Evolutionary conservation across 1,140 invertebrate genomes (phyloP).

Genomic region (Anthonomus grandis): DNA sequence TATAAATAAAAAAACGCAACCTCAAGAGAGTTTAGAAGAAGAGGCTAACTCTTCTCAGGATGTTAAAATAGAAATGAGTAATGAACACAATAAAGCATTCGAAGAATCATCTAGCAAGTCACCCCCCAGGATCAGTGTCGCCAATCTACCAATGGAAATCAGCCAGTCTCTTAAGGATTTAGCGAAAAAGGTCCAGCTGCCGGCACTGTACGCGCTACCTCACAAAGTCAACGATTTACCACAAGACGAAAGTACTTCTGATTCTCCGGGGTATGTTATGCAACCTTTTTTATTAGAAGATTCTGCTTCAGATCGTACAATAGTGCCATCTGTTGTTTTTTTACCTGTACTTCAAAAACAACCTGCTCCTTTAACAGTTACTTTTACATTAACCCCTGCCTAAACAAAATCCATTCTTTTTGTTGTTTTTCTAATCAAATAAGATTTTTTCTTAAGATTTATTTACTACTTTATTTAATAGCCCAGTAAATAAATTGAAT

Average conservation of each 20-base stretch:
- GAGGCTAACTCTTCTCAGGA: conserved; percentile 24
- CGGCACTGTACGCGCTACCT: conserved; percentile 58
- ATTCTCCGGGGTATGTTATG: conserved; percentile 57
- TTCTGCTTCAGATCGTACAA: conserved; percentile 47
- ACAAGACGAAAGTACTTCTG: conserved; percentile 24
- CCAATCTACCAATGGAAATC: conserved; percentile 51
- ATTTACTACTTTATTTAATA: too few species aligned
- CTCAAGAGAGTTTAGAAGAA: conserved; percentile 37
- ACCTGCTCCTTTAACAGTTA: conserved; percentile 75
- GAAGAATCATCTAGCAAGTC: conserved; percentile 40
- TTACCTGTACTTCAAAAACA: conserved; percentile 84
- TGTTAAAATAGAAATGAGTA: conserved; percentile 27
- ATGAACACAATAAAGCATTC: conserved; percentile 13
- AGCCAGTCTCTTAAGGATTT: conserved; percentile 54
- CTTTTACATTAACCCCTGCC: conserved; percentile 88
- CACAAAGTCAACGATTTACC: conserved; percentile 29
- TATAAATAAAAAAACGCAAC: conserved; percentile 36
- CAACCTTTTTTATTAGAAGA: conserved; percentile 83
- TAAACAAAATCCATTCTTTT: conserved; percentile 49
- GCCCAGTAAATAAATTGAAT: too few species aligned
- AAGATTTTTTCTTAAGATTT: conserved; percentile 12
- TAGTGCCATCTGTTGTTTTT: conserved; percentile 87
- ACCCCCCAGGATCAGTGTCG: conserved; percentile 37
- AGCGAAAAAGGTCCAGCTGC: conserved; percentile 56
- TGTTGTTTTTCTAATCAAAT: conserved; percentile 19